A percentile compares a stretch with the other conserved stretches of the same genome.
phyloP scores from a whole-genome alignment of 2,797 vertebrate genomes.

The Spinibarbus caldwelli region DNA sequence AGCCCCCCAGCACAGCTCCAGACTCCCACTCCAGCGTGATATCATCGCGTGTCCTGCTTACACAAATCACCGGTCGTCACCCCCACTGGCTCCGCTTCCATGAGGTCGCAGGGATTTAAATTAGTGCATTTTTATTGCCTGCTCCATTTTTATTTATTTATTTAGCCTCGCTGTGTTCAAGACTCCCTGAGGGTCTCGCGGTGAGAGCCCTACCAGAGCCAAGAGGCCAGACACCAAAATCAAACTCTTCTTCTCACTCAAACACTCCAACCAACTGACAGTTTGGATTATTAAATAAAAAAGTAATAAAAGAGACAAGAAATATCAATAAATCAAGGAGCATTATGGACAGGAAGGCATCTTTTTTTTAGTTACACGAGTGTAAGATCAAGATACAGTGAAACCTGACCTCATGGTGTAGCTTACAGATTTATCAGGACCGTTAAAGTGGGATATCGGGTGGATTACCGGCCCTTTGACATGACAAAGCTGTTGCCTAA shows the following conservation, averaged over 20 bases:
- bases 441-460: slow-evolving; percentile 76
- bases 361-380: slow-evolving; percentile 42
- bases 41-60: slow-evolving; percentile 69
- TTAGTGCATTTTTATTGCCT: slow-evolving; percentile 78
- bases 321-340: slow-evolving; percentile 65
- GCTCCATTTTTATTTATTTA: slow-evolving; percentile 70
- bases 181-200: slow-evolving; percentile 54
- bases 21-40: slow-evolving; percentile 71
- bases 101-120: slow-evolving; percentile 69
- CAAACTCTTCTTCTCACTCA: slow-evolving; percentile 61
- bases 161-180: slow-evolving; percentile 62
- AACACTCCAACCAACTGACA: slow-evolving; percentile 67
- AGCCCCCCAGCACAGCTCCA: slow-evolving; percentile 52
- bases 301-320: slow-evolving; percentile 69
- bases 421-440: slow-evolving; percentile 76
- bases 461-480: slow-evolving; percentile 77
- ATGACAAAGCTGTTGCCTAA: slow-evolving; percentile 79
- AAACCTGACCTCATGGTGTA: slow-evolving; percentile 69
- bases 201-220: slow-evolving; percentile 62
- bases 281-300: slow-evolving; percentile 76
- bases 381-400: slow-evolving; percentile 60
- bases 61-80: slow-evolving; percentile 71
- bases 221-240: slow-evolving; percentile 57
- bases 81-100: slow-evolving; percentile 52
- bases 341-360: slow-evolving; percentile 57